A percentile compares a stretch with the other conserved stretches of the same genome.
Evolutionary conservation across 2,113 vertebrate species (phyloP).

Genomic region (Sphyrna mokarran): DNA sequence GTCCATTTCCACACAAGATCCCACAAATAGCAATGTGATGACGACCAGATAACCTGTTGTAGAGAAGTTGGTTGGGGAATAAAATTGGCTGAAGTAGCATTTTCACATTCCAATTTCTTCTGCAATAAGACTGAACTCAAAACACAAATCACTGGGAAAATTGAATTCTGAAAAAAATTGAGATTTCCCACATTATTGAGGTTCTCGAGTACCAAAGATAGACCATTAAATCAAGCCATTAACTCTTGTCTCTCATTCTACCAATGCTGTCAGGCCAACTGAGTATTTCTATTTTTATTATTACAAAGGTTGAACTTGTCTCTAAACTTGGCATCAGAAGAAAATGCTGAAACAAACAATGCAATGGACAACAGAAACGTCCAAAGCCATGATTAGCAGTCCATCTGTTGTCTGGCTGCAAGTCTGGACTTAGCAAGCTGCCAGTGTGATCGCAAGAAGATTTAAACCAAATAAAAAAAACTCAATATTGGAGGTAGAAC

Average conservation of each 20-base stretch:
- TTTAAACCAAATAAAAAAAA: neutral
- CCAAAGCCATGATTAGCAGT: neutral
- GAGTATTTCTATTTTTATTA: neutral
- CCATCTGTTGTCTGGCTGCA: neutral
- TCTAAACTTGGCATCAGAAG: neutral
- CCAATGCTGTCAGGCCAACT: neutral
- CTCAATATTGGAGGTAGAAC: neutral
- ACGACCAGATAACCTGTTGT: neutral
- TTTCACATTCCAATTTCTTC: neutral
- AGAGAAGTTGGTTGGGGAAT: neutral
- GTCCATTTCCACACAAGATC: neutral
- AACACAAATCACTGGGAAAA: neutral
- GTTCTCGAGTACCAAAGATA: neutral
- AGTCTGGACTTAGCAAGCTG: neutral
- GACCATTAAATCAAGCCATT: neutral
- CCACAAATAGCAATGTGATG: neutral
- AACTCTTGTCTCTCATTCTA: neutral
- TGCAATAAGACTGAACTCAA: neutral
- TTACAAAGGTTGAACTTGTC: neutral
- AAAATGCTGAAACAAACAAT: neutral
- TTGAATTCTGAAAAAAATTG: neutral
- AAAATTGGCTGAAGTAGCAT: neutral
- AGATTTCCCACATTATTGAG: neutral
- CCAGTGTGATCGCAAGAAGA: neutral
- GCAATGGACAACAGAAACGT: neutral